These are phyloP conservation scores for Arrhopalites spinosus DNA, from an alignment of 2,888 invertebrate genomes.

Conservation along the genomic window DNA sequence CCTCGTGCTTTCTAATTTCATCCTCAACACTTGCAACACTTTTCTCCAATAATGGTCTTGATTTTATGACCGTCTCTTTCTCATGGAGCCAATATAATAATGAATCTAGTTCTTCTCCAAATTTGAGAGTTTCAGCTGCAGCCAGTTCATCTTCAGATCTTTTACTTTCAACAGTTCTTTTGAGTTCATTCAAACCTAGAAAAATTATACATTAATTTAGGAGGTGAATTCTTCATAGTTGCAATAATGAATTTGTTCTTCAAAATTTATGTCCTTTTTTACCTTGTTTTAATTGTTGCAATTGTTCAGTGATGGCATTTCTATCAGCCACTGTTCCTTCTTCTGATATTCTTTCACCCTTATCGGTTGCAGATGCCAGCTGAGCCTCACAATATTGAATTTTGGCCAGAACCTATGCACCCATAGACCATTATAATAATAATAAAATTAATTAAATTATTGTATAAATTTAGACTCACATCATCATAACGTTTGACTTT, in stretches of 20 bases:
- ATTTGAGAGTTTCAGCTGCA: conserved; percentile 83
- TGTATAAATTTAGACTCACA: conserved; percentile 57
- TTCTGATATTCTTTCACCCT: conserved; percentile 88
- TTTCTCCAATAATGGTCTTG: conserved; percentile 78
- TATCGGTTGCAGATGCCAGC: conserved; percentile 83
- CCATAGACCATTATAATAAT: conserved; percentile 13
- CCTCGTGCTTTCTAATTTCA: conserved; percentile 77
- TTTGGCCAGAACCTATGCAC: conserved; percentile 69
- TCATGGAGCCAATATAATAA: conserved; percentile 82
- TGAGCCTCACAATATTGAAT: conserved; percentile 90
- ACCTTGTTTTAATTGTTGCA: conserved; percentile 85
- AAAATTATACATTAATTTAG: too few species aligned
- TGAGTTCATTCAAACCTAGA: conserved; percentile 75
- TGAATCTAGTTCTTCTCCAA: conserved; percentile 79
- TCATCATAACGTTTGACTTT: conserved; percentile 87
- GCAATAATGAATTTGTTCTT: too few species aligned
- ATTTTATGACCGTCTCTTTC: conserved; percentile 79
- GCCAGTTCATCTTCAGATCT: conserved; percentile 85
- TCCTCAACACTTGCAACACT: conserved; percentile 78
- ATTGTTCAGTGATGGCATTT: conserved; percentile 83
- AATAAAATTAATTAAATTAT: neutral
- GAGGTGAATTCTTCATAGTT: too few species aligned
- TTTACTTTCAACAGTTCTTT: conserved; percentile 82
- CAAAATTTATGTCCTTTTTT: too few species aligned
- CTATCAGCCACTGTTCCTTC: conserved; percentile 87